These are phyloP conservation scores for Heliconius ismenius DNA, from an alignment of 2,888 invertebrate species.

Conservation along the genomic window DNA sequence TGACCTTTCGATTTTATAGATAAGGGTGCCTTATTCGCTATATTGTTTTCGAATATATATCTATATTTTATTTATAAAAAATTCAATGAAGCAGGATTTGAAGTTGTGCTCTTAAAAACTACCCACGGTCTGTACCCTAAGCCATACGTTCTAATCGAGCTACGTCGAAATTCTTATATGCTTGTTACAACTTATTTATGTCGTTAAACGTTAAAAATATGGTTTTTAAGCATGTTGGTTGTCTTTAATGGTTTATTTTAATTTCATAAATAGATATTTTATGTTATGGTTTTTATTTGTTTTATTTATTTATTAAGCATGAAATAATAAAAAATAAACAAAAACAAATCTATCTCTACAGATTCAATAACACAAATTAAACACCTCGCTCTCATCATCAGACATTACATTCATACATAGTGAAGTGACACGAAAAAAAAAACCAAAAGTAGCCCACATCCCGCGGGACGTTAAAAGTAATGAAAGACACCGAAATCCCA, in stretches of 20 bases:
- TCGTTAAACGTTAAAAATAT: no score
- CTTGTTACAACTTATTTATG: background rate
- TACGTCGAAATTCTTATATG: background rate
- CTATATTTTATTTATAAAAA: background rate
- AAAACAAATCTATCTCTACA: background rate
- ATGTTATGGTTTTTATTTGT: no score
- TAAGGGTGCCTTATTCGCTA: background rate
- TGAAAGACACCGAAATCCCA: conserved; percentile 39
- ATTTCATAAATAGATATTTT: no score
- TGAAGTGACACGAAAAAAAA: conserved; percentile 21
- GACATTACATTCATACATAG: background rate
- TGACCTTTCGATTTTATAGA: no score
- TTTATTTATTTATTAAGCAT: no score
- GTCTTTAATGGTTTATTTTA: no score
- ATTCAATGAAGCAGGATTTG: background rate
- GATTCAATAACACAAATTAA: background rate
- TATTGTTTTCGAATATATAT: background rate
- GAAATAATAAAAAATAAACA: background rate
- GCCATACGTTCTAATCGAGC: background rate
- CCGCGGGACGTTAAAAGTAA: conserved; percentile 33
- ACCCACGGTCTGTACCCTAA: background rate
- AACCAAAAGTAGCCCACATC: conserved; percentile 36
- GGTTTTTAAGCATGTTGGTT: no score
- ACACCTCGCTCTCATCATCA: background rate
- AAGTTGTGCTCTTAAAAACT: background rate